Evolutionary conservation across 2,797 vertebrate species (phyloP).

Genomic region (Harpagifer antarcticus): DNA sequence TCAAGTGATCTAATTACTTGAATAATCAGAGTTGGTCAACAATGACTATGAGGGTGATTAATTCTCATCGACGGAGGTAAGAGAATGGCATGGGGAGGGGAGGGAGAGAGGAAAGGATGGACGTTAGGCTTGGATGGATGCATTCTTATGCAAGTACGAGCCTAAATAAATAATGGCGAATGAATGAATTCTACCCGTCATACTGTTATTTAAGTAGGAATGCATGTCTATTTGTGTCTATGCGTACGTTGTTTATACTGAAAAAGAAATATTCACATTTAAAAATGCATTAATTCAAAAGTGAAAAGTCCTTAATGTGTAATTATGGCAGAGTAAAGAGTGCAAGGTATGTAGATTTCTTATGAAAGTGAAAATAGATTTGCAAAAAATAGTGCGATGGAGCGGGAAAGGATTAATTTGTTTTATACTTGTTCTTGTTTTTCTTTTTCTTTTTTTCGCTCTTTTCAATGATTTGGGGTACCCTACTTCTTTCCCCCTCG

Average conservation of each 20-base stretch:
- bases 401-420: slow-evolving; percentile 25
- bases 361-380: slow-evolving; percentile 8
- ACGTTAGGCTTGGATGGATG: background rate
- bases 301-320: background rate
- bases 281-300: no score
- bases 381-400: background rate
- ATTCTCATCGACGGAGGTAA: slow-evolving; percentile 72
- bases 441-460: slow-evolving; percentile 1
- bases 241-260: background rate
- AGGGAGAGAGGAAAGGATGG: slow-evolving; percentile 10
- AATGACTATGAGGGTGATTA: slow-evolving; percentile 66
- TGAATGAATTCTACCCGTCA: background rate
- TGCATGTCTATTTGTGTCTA: background rate
- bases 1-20: slow-evolving; percentile 3
- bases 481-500: background rate
- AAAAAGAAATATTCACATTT: background rate
- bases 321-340: background rate
- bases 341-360: background rate
- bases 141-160: no score
- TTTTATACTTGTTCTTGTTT: background rate
- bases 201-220: background rate
- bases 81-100: slow-evolving; percentile 14
- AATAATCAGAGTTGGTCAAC: background rate
- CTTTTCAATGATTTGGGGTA: slow-evolving; percentile 2
- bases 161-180: background rate